Evolutionary conservation across 2,797 vertebrate genomes (phyloP), one percentile per base, ranked within the genome.

Genomic region (Mus minutoides): DNA sequence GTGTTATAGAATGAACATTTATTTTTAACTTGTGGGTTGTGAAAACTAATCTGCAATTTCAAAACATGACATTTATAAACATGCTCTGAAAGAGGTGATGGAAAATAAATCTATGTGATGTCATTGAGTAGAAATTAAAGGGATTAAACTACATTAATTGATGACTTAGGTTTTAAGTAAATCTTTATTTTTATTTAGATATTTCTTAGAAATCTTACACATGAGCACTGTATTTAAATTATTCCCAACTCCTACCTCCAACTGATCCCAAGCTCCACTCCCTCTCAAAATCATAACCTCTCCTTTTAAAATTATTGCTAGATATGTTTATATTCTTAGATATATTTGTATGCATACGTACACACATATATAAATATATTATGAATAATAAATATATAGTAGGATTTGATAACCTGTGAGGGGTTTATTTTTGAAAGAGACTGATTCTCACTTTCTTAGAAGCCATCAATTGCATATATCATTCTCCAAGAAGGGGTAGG

Each of bases 21-120:
- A 21, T 58, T 79, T 92, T 92, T 80, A 77, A 71, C 64, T 49
- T 96, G 46, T 49, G 11, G 16, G 8, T 90, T 94, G 64, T 37
- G 46, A 92, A 88, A 93, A 52, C 13, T 10, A 24, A n/a, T 67
- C 31, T 86, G 37, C 46, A 31, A 46, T 79, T 95, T 49, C 31
- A 71, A 83, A 93, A 77, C 34, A 3, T 24, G 73, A 62, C 29
- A 62, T 85, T 19, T 90, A 11, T 2, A 82, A 75, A 46, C 31
- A 7, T 56, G 11, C n/a, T 93, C 26, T 91, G 34, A 76, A 58
- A 95, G 0, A 0, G 1, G 2, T 62, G 1, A 69, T 62, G 7
- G 2, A 10, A 94, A 87, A 71, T 86, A 71, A 86, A 76, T 12
- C 17, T 37, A 54, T 84, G 19, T 3, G 73, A 54, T 17, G 4